Evolutionary conservation across 2,113 vertebrate genomes (phyloP).

Genomic region (Pseudonaja textilis): DNA sequence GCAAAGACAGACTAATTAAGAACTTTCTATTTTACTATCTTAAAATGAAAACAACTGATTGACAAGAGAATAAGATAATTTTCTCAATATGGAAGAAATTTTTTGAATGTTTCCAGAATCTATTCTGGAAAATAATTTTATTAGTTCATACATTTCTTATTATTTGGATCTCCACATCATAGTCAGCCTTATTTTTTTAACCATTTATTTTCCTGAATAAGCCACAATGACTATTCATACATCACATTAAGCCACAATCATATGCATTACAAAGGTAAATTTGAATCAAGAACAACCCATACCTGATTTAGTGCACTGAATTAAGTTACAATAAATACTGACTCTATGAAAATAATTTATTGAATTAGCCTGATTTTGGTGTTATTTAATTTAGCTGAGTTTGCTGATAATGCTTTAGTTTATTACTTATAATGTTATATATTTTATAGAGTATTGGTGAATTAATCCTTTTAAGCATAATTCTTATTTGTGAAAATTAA

Average conservation of each 20-base stretch:
- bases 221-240: background rate
- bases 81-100: background rate
- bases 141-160: background rate
- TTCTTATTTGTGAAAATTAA: background rate
- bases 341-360: background rate
- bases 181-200: background rate
- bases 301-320: background rate
- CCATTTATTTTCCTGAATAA: background rate
- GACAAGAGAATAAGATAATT: background rate
- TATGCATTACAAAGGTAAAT: background rate
- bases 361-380: background rate
- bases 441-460: background rate
- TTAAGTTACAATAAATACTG: background rate
- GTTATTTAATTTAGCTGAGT: background rate
- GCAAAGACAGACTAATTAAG: background rate
- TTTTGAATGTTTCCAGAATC: background rate
- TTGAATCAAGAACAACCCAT: background rate
- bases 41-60: background rate
- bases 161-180: background rate
- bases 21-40: background rate
- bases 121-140: background rate
- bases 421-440: background rate
- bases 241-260: background rate
- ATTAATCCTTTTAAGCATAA: background rate
- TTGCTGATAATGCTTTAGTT: background rate